Percentiles rank a stretch among this genome's conserved stretches.
phyloP scores from a whole-genome alignment of 2,113 vertebrate species.

The Gasterosteus aculeatus region DNA sequence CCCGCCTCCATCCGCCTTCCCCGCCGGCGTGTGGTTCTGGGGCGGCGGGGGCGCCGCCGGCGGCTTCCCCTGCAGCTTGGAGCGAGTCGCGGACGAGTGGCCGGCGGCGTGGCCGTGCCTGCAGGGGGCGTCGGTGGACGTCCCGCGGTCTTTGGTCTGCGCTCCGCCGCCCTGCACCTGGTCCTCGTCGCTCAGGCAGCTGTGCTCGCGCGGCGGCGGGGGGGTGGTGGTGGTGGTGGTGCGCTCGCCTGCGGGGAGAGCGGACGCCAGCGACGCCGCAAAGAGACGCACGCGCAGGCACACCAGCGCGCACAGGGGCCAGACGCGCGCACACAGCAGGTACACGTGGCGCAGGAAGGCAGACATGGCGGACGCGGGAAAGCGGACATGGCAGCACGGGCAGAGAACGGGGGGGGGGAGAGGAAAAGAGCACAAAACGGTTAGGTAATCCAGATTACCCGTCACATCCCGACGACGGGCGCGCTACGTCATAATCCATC shows the following conservation, averaged over 20 bases:
- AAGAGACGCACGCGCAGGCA: constrained; percentile 25
- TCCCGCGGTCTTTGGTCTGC: constrained; percentile 95
- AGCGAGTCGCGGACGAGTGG: constrained; percentile 68
- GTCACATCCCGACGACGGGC: constrained; percentile 53
- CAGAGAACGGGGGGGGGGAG: background rate
- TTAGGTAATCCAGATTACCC: constrained; percentile 71
- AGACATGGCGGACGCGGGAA: constrained; percentile 18
- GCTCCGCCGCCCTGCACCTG: constrained; percentile 82
- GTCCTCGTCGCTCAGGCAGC: constrained; percentile 95
- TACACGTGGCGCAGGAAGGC: constrained; percentile 10
- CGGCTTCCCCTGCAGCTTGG: constrained; percentile 72
- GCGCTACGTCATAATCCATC: constrained; percentile 69
- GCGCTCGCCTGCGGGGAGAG: constrained; percentile 85
- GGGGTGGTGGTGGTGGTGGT: too few species aligned
- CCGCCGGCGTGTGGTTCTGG: constrained; percentile 72
- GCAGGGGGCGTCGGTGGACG: constrained; percentile 90
- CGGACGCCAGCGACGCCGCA: background rate
- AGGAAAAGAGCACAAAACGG: constrained; percentile 31
- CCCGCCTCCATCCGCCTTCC: constrained; percentile 74
- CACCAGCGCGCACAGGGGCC: constrained; percentile 29
- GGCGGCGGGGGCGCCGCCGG: constrained; percentile 76
- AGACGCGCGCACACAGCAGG: constrained; percentile 22
- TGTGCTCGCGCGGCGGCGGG: constrained; percentile 88
- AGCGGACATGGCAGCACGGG: constrained; percentile 20
- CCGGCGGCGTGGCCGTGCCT: constrained; percentile 85